Conservation (phyloP, 2,113 vertebrate genomes). For the Labeo rohita region DNA sequence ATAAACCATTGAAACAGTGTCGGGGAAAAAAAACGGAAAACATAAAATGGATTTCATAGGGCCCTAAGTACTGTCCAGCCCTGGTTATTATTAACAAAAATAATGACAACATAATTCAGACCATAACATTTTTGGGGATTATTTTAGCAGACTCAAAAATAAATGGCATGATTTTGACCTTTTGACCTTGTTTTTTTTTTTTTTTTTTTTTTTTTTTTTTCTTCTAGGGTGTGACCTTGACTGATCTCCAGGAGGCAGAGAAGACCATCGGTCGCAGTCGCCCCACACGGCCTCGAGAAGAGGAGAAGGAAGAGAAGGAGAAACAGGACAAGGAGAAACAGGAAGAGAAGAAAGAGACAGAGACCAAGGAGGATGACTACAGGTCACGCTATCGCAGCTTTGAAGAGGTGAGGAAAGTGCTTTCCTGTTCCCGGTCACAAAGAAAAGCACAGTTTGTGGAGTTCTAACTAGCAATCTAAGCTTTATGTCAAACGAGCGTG, state of each 20-base stretch:
- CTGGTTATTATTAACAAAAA: background rate
- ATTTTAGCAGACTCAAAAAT: background rate
- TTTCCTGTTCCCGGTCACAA: constrained; percentile 14
- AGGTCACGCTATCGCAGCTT: constrained; percentile 88
- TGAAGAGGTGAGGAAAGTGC: constrained; percentile 83
- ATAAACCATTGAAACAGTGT: too few relatives aligned
- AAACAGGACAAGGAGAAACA: constrained; percentile 95
- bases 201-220: background rate
- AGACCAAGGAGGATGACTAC: constrained; percentile 93
- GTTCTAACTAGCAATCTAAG: background rate
- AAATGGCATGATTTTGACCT: background rate
- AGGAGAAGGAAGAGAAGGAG: constrained; percentile 93
- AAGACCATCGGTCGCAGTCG: constrained; percentile 95
- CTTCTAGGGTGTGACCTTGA: constrained; percentile 91
- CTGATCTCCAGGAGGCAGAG: constrained; percentile 98
- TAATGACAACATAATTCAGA: background rate
- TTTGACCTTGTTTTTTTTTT: background rate
- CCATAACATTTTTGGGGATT: background rate
- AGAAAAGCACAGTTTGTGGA: background rate
- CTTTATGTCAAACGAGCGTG: background rate
- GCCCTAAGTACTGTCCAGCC: background rate
- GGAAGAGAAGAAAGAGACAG: constrained; percentile 92
- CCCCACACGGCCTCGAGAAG: constrained; percentile 84
- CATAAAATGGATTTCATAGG: too few relatives aligned
- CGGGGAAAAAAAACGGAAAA: too few relatives aligned